Conservation (phyloP, 1,140 invertebrate species). For the Brachionus rotundiformis region DNA sequence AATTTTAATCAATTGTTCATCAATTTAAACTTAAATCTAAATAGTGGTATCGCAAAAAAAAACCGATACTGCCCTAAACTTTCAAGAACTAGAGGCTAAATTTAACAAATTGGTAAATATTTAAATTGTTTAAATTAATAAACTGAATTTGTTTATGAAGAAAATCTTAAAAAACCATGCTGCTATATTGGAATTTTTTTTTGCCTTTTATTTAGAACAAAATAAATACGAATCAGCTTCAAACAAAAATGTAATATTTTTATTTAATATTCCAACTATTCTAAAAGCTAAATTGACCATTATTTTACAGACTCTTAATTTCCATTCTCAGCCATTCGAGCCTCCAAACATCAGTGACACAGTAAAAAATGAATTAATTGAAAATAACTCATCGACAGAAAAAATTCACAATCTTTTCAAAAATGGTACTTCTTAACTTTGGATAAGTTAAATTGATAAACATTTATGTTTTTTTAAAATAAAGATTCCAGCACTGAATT, state of each 20-base stretch:
- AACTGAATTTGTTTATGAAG: neutral
- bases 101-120: constrained; percentile 33
- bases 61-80: neutral
- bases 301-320: constrained; percentile 11
- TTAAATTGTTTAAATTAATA: neutral
- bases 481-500: constrained; percentile 4
- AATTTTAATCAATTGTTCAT: neutral
- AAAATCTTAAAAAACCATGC: constrained; percentile 44
- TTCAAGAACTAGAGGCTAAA: constrained; percentile 38
- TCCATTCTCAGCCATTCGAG: neutral
- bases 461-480: no score
- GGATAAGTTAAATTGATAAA: neutral
- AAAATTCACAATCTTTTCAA: constrained; percentile 30
- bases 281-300: no score
- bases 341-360: neutral
- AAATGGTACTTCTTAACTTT: neutral
- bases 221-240: constrained; percentile 40
- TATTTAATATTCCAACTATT: no score
- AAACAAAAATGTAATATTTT: constrained; percentile 47
- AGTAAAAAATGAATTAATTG: constrained; percentile 31
- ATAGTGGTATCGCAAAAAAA: constrained; percentile 25
- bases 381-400: neutral
- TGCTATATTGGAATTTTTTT: constrained; percentile 25
- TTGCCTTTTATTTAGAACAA: constrained; percentile 16
- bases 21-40: neutral